Evolutionary conservation across 2,888 invertebrate species (phyloP).

Genomic region (Rotaria sp.): DNA sequence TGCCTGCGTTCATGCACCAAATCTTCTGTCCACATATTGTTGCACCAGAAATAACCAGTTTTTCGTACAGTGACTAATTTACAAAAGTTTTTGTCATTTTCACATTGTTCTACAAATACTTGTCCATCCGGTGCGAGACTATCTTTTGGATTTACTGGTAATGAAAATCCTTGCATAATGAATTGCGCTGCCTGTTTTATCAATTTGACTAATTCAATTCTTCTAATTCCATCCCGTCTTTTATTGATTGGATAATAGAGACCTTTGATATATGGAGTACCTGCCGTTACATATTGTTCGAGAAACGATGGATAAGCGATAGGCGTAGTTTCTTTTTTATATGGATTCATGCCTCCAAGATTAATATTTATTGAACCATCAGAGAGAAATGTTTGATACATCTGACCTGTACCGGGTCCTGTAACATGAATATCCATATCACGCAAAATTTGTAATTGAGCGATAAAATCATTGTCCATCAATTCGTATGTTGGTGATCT

Average conservation of each 20-base stretch:
- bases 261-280: not conserved
- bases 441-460: not conserved
- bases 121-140: not conserved
- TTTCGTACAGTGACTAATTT: not conserved
- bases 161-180: not conserved
- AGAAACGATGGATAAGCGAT: not conserved
- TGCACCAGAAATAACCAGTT: not conserved
- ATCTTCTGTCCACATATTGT: not conserved
- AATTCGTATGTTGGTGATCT: too few species aligned
- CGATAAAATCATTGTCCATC: too few species aligned
- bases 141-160: not conserved
- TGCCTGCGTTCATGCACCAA: not conserved
- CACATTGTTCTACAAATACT: not conserved
- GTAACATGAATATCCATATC: not conserved
- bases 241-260: not conserved
- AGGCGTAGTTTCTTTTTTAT: not conserved
- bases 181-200: not conserved
- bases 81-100: not conserved
- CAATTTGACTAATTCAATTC: not conserved
- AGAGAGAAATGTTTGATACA: not conserved
- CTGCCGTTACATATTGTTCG: not conserved
- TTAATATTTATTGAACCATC: not conserved
- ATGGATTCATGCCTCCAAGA: not conserved
- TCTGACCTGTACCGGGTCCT: not conserved
- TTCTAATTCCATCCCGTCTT: not conserved